phyloP scores from a whole-genome alignment of 2,113 vertebrate genomes.

The Zosterops hypoxanthus region DNA sequence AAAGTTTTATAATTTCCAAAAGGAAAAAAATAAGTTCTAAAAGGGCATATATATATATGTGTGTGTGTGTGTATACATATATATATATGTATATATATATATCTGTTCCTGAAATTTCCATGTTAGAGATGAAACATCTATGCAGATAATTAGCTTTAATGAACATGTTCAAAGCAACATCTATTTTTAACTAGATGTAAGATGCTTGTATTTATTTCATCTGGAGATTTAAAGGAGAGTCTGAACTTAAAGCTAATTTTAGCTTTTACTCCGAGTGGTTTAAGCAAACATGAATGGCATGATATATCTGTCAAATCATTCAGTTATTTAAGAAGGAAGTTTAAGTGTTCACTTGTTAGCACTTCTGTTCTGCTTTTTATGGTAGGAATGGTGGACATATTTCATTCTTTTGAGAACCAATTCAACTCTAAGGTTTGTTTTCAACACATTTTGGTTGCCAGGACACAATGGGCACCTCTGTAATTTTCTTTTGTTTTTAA shows the following conservation, averaged over 20 bases:
- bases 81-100: neutral
- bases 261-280: neutral
- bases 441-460: neutral
- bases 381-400: neutral
- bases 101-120: conserved; percentile 35
- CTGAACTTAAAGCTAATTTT: neutral
- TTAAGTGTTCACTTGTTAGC: neutral
- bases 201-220: neutral
- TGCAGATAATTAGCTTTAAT: conserved; percentile 59
- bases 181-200: neutral
- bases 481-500: neutral
- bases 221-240: neutral
- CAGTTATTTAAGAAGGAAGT: neutral
- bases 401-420: neutral
- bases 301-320: neutral
- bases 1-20: conserved; percentile 18
- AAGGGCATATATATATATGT: neutral
- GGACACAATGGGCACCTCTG: fast-evolving
- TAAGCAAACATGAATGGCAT: neutral
- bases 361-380: neutral
- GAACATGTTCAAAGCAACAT: neutral
- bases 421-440: neutral
- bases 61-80: neutral
- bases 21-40: neutral
- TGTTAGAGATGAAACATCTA: conserved; percentile 9